Evolutionary conservation across 1,140 invertebrate species (phyloP), one percentile per base, ranked within the genome.

Genomic region (Neodiprion lecontei): DNA sequence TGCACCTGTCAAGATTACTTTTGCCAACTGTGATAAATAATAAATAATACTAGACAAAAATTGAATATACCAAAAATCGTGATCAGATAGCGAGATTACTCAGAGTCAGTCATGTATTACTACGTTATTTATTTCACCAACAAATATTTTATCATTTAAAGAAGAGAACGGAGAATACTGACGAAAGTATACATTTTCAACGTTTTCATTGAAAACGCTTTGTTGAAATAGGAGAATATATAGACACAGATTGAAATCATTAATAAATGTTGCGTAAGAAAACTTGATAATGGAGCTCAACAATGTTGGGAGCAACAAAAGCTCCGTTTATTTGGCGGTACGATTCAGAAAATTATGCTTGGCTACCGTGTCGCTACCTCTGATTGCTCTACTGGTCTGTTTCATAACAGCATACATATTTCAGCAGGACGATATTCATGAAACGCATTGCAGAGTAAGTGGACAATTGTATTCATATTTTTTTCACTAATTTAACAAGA

Each of bases 371-470:
- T 92, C 92, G 76, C 91, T 96, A 87, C 96, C 96, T 53, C 88
- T 96, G 74, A 88, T 93, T 82, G 94, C 94, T 80, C 90, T 97
- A 81, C 88, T 96, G 78, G 91, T 95, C 85, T 97, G 96, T 89
- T 95, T 97, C 84, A 87, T 95, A 78, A 95, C 95, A 77, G 95
- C 95, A 74, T 94, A 95, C 84, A 93, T 96, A 84, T 97, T 96
- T 87, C 95, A 96, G 87, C 92, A 93, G 88, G 94, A 96, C 90
- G 95, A 97, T 86, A 95, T 97, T 82, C 96, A 97, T 84, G 95
- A 96, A 91, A 97, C 96, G 75, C 95, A 96, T 87, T 97, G 96
- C 91, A 92, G 93, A 83, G 96, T 97, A 91, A 92, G 92, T 90
- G 76, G 9, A 67, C 66, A 3, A 40, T 40, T 40, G 28, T 40